phyloP scores from a whole-genome alignment of 2,797 vertebrate species.

The Sebastes wilsoni region DNA sequence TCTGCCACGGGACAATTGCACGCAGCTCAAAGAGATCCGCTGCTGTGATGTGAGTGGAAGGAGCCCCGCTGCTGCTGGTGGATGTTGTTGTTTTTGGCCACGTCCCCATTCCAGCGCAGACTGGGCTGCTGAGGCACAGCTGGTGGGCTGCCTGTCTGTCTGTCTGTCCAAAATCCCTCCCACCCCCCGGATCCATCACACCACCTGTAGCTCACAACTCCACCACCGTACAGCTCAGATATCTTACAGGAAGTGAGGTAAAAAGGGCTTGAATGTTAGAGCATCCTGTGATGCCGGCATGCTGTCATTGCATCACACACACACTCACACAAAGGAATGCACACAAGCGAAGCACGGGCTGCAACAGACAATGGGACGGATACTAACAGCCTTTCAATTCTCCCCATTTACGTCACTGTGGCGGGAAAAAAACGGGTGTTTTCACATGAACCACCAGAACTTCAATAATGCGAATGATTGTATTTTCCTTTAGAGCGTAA shows the following conservation, averaged over 20 bases:
- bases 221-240: conserved; percentile 14
- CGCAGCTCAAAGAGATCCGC: conserved; percentile 74
- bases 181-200: conserved; percentile 3
- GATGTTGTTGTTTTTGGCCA: conserved; percentile 75
- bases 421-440: not conserved
- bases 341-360: conserved; percentile 9
- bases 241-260: conserved; percentile 69
- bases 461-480: conserved; percentile 11
- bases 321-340: not conserved
- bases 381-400: conserved; percentile 9
- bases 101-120: conserved; percentile 54
- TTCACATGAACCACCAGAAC: conserved; percentile 25
- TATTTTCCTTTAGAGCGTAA: not conserved
- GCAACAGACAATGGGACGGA: conserved; percentile 39
- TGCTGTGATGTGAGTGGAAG: conserved; percentile 71
- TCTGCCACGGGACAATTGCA: conserved; percentile 66
- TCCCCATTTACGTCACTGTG: not conserved
- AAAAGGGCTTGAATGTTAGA: conserved; percentile 37
- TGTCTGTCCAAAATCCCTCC: not conserved
- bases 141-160: conserved; percentile 51
- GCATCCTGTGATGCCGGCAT: conserved; percentile 64
- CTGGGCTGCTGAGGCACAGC: conserved; percentile 60
- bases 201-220: conserved; percentile 28
- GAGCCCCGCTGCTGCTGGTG: conserved; percentile 63
- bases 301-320: conserved; percentile 38